Percentiles rank a stretch among this genome's conserved stretches.
Evolutionary conservation across 92 coral and sea anemone species (phyloP).

Genomic region (Siderastrea radians): DNA sequence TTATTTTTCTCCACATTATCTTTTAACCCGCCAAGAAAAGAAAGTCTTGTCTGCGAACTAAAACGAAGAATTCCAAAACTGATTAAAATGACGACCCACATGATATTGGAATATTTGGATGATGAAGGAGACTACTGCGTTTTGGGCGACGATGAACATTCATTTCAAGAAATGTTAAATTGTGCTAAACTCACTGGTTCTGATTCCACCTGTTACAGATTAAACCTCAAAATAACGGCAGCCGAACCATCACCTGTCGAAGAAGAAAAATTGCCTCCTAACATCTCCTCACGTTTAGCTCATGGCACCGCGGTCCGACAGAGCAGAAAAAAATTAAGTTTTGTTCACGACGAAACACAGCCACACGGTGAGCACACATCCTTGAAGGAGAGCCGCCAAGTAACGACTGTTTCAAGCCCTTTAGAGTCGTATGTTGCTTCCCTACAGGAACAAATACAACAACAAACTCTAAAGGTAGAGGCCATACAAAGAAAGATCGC

Average conservation of each 20-base stretch:
- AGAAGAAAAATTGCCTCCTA: background rate
- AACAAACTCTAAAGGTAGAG: slow-evolving; percentile 30
- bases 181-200: slow-evolving; percentile 10
- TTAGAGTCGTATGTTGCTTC: slow-evolving; percentile 39
- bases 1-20: slow-evolving; percentile 7
- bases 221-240: slow-evolving; percentile 20
- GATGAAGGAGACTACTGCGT: slow-evolving; percentile 19
- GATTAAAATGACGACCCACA: background rate
- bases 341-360: slow-evolving; percentile 1
- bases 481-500: slow-evolving; percentile 20
- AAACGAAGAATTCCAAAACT: slow-evolving; percentile 13
- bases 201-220: slow-evolving; percentile 5
- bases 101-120: slow-evolving; percentile 7
- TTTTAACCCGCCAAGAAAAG: slow-evolving; percentile 12
- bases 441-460: slow-evolving; percentile 37
- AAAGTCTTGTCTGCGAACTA: background rate
- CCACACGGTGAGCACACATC: slow-evolving; percentile 8
- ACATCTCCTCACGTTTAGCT: background rate
- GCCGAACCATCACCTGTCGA: slow-evolving; percentile 8
- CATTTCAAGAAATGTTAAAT: slow-evolving; percentile 18
- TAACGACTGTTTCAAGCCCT: slow-evolving; percentile 31
- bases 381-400: slow-evolving; percentile 9
- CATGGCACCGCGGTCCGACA: slow-evolving; percentile 5
- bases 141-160: slow-evolving; percentile 15
- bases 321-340: slow-evolving; percentile 8